Evolutionary conservation across 2,888 invertebrate genomes (phyloP), one percentile per base, ranked within the genome.

Genomic region (Drymonia ruficornis): DNA sequence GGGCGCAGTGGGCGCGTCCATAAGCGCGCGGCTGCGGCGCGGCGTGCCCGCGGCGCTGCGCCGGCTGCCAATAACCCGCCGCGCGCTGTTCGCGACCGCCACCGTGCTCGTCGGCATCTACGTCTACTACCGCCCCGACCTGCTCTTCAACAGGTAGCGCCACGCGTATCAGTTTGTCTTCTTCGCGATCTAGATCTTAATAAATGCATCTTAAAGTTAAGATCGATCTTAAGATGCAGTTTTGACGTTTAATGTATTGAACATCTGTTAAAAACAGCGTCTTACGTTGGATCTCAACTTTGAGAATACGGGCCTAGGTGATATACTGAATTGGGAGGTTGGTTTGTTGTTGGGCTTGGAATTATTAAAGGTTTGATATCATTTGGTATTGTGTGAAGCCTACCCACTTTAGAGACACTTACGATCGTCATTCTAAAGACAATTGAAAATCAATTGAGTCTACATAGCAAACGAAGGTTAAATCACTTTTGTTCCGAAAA

Each of bases 21-120:
- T 74, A 28, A 0, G 55, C 11, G 56, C 57, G 16, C 76, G 79
- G 0, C 3, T 78, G 15, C 67, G 64, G 38, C 71, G 78, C 53
- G 64, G 36, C 56, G 13, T 65, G 71, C 70, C 91, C 69, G 78
- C 70, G 53, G 69, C 84, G 69, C 74, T 89, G 72, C 92, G 93
- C 74, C 80, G 89, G 52, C 74, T 93, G 61, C 86, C 88, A 44
- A 70, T 88, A 44, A 80, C 88, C 54, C 86, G 87, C 53, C 90
- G 93, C 59, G 78, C 93, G 28, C 61, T 93, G 53, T 83, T 94
- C 29, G 94, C 94, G 6, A 90, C 94, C 13, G 94, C 94, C 44
- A 93, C 94, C 0, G 89, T 94, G 58, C 81, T 94, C 49, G 75
- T 94, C 57, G 94, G 94, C 67, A 90, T 94, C 60, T 94, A 93